Percentiles rank a stretch among this genome's conserved stretches.
These are phyloP conservation scores for Xenopus borealis DNA, from an alignment of 2,113 vertebrate genomes.

Conservation along the genomic window DNA sequence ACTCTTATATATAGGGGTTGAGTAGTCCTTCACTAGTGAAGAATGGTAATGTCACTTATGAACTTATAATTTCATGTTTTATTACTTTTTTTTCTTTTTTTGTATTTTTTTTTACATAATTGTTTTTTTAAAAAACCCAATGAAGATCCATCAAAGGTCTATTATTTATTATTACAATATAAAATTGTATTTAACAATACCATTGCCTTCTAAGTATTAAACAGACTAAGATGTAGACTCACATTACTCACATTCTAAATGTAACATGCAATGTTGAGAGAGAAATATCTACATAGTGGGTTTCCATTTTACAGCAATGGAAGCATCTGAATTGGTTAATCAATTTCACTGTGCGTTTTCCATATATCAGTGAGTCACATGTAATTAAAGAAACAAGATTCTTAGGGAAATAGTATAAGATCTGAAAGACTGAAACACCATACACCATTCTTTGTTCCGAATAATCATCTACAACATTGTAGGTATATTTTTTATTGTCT, in stretches of 20 bases:
- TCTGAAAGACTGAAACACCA: conserved; percentile 20
- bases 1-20: too few relatives aligned
- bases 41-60: too few relatives aligned
- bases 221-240: neutral
- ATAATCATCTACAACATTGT: neutral
- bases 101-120: too few relatives aligned
- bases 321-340: conserved; percentile 26
- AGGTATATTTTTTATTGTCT: too few relatives aligned
- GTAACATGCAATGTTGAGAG: conserved; percentile 15
- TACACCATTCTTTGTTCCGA: neutral
- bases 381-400: conserved; percentile 30
- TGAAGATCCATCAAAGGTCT: too few relatives aligned
- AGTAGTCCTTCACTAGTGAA: too few relatives aligned
- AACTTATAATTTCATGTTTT: too few relatives aligned
- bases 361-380: conserved; percentile 28
- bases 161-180: neutral
- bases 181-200: neutral
- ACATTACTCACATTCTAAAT: neutral
- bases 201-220: neutral
- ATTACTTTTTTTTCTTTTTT: too few relatives aligned
- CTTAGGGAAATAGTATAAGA: conserved; percentile 28
- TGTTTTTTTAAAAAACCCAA: too few relatives aligned
- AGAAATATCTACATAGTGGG: conserved; percentile 20
- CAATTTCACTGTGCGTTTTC: conserved; percentile 29
- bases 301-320: conserved; percentile 32